Percentiles rank a stretch among this genome's conserved stretches.
Evolutionary conservation across 2,113 vertebrate genomes (phyloP).

Genomic region (Indicator maculatus): DNA sequence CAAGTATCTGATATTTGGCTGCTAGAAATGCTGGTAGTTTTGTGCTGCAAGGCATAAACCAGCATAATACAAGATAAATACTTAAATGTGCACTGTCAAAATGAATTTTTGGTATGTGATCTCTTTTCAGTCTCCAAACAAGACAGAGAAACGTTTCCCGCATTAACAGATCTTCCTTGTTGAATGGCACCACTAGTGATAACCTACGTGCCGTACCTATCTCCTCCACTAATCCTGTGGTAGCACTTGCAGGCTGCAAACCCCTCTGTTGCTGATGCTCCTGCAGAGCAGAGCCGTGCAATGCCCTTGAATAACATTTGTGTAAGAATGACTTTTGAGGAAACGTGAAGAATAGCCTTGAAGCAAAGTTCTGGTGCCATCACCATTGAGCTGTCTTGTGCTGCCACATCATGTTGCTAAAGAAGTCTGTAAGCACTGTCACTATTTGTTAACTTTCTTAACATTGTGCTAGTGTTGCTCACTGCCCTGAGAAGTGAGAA

Average conservation of each 20-base stretch:
- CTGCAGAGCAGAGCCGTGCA: not conserved
- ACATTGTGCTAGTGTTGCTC: not conserved
- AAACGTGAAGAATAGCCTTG: not conserved
- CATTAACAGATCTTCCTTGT: not conserved
- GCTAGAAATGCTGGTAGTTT: conserved; percentile 15
- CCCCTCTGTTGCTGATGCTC: not conserved
- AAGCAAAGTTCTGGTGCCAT: not conserved
- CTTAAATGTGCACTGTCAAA: conserved; percentile 27
- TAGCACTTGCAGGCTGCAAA: not conserved
- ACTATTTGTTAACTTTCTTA: conserved; percentile 16
- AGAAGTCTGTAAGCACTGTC: not conserved
- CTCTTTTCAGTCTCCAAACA: not conserved
- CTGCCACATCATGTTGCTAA: conserved; percentile 12
- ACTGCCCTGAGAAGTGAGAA: not conserved
- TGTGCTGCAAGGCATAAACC: conserved; percentile 8
- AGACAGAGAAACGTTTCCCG: not conserved
- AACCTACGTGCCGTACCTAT: not conserved
- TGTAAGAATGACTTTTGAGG: not conserved
- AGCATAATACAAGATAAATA: not conserved
- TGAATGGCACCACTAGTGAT: not conserved
- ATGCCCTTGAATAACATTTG: not conserved
- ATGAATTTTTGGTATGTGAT: conserved; percentile 26
- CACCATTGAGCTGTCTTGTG: not conserved
- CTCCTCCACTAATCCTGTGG: not conserved
- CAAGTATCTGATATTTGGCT: not conserved